A percentile compares a stretch with the other conserved stretches of the same genome.
Conservation (phyloP, 2,888 invertebrate species). For the Psylliodes chrysocephalus region DNA sequence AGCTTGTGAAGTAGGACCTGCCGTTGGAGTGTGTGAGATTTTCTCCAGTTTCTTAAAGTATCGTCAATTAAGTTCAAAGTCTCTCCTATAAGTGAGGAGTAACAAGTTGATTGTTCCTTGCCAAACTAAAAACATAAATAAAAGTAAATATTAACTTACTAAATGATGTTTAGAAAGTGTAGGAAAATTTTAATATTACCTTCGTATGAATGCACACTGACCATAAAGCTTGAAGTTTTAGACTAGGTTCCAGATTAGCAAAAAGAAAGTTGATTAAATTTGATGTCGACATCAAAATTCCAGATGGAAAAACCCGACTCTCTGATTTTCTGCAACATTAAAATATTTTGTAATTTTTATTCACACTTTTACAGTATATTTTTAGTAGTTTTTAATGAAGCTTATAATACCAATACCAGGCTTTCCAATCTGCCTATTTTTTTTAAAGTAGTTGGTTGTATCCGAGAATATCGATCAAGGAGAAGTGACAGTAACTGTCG, state of each 20-base stretch:
- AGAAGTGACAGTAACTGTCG: too few species aligned
- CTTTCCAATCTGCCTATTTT: too few species aligned
- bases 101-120: conserved; percentile 62
- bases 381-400: too few species aligned
- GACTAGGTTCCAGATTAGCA: conserved; percentile 71
- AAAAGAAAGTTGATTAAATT: conserved; percentile 79
- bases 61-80: conserved; percentile 66
- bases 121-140: conserved; percentile 45
- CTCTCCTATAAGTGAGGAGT: conserved; percentile 67
- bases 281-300: conserved; percentile 71
- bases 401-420: too few species aligned
- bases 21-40: conserved; percentile 51
- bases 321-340: conserved; percentile 71
- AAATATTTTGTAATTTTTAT: too few species aligned
- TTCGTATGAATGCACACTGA: conserved; percentile 66
- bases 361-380: too few species aligned
- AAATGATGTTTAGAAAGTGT: too few species aligned
- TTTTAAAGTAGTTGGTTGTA: too few species aligned
- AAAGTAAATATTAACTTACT: too few species aligned
- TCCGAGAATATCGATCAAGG: too few species aligned
- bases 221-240: conserved; percentile 68
- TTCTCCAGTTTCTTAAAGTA: conserved; percentile 68
- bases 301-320: conserved; percentile 74
- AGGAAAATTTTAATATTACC: too few species aligned
- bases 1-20: conserved; percentile 55